Evolutionary conservation across 2,888 invertebrate genomes (phyloP), one percentile per base, ranked within the genome.

Genomic region (Amblyjoppa proteus): DNA sequence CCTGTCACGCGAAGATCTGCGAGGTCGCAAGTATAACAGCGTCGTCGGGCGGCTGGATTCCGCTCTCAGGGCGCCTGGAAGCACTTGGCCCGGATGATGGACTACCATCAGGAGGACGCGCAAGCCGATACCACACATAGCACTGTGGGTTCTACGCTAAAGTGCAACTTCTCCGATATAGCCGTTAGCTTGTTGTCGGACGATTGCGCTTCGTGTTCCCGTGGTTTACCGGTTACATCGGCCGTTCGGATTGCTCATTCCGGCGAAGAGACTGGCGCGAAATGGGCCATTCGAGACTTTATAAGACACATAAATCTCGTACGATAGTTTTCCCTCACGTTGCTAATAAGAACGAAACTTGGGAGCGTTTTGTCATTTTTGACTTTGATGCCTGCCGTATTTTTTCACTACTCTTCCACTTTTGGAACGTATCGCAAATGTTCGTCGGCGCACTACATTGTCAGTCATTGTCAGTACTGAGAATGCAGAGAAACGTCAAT

Each of bases 81-180:
- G 75, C 82, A 85, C 81, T 85, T 82, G 82, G 82, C 75, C 75
- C 38, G 20, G 75, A 85, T 85, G 85, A 85, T 85, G 82, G 82
- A 85, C 82, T 81, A 78, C 82, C 75, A 75, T 45, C 45, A n/a
- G 75, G 79, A 61, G 34, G 73, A 74, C 81, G 56, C 61, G 53
- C 51, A n/a, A 31, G 11, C 51, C 61, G 61, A 66, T 53, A 76
- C 66, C 71, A 49, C 38, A 64, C 61, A 71, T 49, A 66, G 45
- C 49, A 58, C 70, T 38, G 74, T 61, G 58, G 38, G 45, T 34
- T 77, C 45, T 70, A 53, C 73, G 77, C 74, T 61, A 74, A 78
- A 81, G 84, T 84, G 81, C 84, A 81, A 64, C 53, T 56, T 51
- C 49, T 69, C 28, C 53, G 25, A 38, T 31, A 51, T 49, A 4